Conservation (phyloP, 2,797 vertebrate species). For the Myotis myotis region DNA sequence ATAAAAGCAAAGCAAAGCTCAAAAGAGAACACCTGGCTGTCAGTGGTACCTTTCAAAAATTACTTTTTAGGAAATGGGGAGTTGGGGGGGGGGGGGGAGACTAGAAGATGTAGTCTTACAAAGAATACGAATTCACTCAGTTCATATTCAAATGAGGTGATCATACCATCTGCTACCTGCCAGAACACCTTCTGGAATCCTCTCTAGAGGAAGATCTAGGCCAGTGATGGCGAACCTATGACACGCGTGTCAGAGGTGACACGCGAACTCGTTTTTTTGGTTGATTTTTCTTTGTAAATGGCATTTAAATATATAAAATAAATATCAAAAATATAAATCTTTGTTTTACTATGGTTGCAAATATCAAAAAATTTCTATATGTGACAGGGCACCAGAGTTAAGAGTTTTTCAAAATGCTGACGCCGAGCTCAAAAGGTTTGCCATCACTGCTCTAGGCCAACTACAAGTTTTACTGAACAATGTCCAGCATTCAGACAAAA, state of each 20-base stretch:
- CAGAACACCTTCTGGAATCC: background rate
- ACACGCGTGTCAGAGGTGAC: too few species aligned
- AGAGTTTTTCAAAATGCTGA: too few species aligned
- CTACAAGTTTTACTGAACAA: background rate
- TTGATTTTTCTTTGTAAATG: too few species aligned
- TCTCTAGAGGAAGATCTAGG: background rate
- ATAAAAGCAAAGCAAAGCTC: background rate
- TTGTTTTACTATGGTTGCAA: too few species aligned
- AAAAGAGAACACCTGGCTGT: background rate
- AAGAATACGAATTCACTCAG: background rate
- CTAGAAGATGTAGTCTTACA: background rate
- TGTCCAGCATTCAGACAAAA: background rate
- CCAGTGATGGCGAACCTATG: too few species aligned
- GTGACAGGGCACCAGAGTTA: too few species aligned
- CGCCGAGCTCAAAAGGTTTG: too few species aligned
- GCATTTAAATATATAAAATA: too few species aligned
- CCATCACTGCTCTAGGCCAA: too few species aligned
- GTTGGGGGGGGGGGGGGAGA: rapidly evolving
- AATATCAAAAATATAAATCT: too few species aligned
- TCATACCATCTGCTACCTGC: background rate
- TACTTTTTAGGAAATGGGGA: background rate
- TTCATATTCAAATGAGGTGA: background rate
- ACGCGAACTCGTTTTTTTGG: too few species aligned
- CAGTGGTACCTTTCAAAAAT: background rate
- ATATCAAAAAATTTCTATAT: too few species aligned